phyloP scores from a whole-genome alignment of 2,888 invertebrate species.

The Eupithecia dodoneata region DNA sequence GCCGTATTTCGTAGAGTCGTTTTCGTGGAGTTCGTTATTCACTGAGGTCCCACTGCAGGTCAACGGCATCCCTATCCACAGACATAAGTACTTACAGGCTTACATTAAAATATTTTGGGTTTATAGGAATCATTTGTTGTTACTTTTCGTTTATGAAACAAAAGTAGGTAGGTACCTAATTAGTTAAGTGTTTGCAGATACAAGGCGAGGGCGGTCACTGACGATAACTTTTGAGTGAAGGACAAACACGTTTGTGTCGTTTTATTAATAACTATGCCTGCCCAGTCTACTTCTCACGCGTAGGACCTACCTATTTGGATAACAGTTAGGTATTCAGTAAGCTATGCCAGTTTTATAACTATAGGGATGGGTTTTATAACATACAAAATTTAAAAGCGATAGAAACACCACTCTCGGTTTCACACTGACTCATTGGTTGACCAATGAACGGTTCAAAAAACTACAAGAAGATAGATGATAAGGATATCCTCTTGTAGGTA shows the following conservation, averaged over 20 bases:
- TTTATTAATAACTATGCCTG: neutral
- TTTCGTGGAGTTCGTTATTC: neutral
- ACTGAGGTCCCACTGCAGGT: neutral
- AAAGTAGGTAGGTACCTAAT: too few species aligned
- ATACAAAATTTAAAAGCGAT: neutral
- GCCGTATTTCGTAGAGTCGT: too few species aligned
- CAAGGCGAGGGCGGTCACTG: neutral
- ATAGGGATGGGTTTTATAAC: too few species aligned
- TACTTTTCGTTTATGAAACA: too few species aligned
- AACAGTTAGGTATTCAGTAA: neutral
- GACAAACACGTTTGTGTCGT: neutral
- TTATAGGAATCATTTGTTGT: too few species aligned
- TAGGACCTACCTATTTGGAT: neutral
- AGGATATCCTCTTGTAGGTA: too few species aligned
- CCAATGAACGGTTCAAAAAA: neutral
- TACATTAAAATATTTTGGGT: neutral
- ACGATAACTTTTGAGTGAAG: neutral
- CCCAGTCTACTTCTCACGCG: neutral
- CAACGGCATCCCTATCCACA: neutral
- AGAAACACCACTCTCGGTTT: neutral
- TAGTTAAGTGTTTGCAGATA: too few species aligned
- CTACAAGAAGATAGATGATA: neutral
- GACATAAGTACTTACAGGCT: too few species aligned
- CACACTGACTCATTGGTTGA: neutral
- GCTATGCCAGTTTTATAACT: neutral